Conservation (phyloP, 2,888 invertebrate species). For the Atethmia centrago region DNA sequence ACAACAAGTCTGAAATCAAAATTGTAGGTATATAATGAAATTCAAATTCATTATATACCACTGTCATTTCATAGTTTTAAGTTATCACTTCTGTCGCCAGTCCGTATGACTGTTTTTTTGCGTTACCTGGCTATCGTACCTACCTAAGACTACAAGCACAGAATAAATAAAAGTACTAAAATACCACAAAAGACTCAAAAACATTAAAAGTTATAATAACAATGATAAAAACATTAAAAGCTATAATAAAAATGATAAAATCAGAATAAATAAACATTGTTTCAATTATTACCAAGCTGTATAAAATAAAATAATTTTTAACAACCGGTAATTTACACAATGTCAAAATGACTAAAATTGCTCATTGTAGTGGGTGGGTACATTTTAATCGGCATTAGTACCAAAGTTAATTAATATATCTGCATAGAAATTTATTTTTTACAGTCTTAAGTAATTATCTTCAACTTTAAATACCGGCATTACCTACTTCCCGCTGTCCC, state of each 20-base stretch:
- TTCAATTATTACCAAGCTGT: neutral
- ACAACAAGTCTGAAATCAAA: no score
- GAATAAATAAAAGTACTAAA: no score
- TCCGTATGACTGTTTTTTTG: no score
- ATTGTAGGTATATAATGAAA: no score
- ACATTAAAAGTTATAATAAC: neutral
- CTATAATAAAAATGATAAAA: neutral
- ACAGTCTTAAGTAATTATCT: neutral
- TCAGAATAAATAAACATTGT: conserved; percentile 1
- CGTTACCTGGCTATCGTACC: no score
- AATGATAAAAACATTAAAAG: no score
- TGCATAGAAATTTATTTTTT: conserved; percentile 1
- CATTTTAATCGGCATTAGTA: conserved; percentile 15
- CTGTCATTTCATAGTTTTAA: no score
- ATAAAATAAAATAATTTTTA: neutral
- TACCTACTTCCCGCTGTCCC: conserved; percentile 7
- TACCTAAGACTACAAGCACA: no score
- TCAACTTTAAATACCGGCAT: neutral
- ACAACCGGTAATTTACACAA: conserved; percentile 14
- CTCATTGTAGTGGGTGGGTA: conserved; percentile 25
- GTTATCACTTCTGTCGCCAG: no score
- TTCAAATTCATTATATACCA: no score
- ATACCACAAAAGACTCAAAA: no score
- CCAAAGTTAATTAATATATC: conserved; percentile 5
- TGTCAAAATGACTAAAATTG: conserved; percentile 25